Conservation (phyloP, 2,888 invertebrate genomes). For the Drepanosiphum platanoidis region DNA sequence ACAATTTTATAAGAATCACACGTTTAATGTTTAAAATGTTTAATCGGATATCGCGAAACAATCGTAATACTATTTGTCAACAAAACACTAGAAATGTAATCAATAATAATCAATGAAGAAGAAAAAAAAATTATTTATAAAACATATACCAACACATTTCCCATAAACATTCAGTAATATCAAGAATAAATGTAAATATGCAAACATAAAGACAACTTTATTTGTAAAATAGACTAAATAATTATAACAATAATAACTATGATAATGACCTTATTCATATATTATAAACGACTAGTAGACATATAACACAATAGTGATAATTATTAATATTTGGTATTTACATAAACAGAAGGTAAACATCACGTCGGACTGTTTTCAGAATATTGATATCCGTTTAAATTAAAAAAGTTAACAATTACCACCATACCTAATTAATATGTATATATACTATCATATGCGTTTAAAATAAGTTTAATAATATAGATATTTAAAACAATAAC, state of each 20-base stretch:
- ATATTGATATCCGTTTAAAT: background rate
- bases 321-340: conserved; percentile 49
- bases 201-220: background rate
- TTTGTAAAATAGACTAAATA: conserved; percentile 38
- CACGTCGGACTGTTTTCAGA: background rate
- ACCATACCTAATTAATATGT: conserved; percentile 32
- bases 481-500: conserved; percentile 52
- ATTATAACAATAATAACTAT: conserved; percentile 27
- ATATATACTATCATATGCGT: conserved; percentile 14
- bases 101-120: background rate
- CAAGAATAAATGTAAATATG: conserved; percentile 22
- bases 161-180: conserved; percentile 40
- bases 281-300: conserved; percentile 55
- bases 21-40: background rate
- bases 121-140: background rate
- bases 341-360: conserved; percentile 22
- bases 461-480: conserved; percentile 36
- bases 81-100: background rate
- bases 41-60: background rate
- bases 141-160: conserved; percentile 10
- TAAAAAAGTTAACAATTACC: conserved; percentile 57
- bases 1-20: conserved; percentile 16
- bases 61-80: conserved; percentile 22
- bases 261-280: conserved; percentile 18
- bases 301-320: conserved; percentile 18